Evolutionary conservation across 2,113 vertebrate species (phyloP).

Genomic region (Syngnathoides biaculeatus): DNA sequence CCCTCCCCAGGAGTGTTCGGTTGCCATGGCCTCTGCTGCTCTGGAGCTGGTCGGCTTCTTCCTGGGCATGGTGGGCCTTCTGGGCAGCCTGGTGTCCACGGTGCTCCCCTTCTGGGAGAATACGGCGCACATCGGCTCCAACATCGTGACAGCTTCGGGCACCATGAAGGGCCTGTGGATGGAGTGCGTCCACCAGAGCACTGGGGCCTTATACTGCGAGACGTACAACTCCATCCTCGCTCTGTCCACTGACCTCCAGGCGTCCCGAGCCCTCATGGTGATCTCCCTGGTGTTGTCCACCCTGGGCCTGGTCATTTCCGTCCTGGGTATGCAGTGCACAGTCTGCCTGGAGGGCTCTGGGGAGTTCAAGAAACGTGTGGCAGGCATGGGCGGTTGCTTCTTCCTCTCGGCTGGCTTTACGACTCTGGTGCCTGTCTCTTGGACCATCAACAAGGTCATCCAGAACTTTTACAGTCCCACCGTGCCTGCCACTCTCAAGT

Average conservation of each 20-base stretch:
- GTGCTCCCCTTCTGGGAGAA: slow-evolving; percentile 87
- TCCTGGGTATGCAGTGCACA: slow-evolving; percentile 91
- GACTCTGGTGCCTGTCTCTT: slow-evolving; percentile 84
- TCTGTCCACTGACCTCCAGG: slow-evolving; percentile 82
- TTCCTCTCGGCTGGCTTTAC: slow-evolving; percentile 84
- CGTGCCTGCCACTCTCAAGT: slow-evolving; percentile 83
- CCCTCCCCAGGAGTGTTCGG: neutral
- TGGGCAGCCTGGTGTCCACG: slow-evolving; percentile 82
- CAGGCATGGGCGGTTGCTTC: slow-evolving; percentile 71
- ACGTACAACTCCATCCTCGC: slow-evolving; percentile 93
- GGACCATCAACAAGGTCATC: slow-evolving; percentile 91
- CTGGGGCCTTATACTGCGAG: slow-evolving; percentile 92
- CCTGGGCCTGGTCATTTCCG: slow-evolving; percentile 73
- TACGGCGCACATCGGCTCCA: slow-evolving; percentile 87
- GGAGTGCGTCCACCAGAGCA: slow-evolving; percentile 94
- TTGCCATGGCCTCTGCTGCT: slow-evolving; percentile 79
- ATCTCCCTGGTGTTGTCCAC: slow-evolving; percentile 83
- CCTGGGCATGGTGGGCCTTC: slow-evolving; percentile 82
- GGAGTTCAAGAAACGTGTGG: slow-evolving; percentile 76
- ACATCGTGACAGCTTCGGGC: slow-evolving; percentile 86
- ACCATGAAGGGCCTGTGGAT: slow-evolving; percentile 95
- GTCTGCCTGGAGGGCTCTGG: slow-evolving; percentile 79
- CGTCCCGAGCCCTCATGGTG: slow-evolving; percentile 91
- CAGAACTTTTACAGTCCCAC: slow-evolving; percentile 83
- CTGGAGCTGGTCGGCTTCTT: slow-evolving; percentile 89